Percentiles rank a stretch among this genome's conserved stretches.
Evolutionary conservation across 2,797 vertebrate species (phyloP).

Genomic region (Sebastes wilsoni): DNA sequence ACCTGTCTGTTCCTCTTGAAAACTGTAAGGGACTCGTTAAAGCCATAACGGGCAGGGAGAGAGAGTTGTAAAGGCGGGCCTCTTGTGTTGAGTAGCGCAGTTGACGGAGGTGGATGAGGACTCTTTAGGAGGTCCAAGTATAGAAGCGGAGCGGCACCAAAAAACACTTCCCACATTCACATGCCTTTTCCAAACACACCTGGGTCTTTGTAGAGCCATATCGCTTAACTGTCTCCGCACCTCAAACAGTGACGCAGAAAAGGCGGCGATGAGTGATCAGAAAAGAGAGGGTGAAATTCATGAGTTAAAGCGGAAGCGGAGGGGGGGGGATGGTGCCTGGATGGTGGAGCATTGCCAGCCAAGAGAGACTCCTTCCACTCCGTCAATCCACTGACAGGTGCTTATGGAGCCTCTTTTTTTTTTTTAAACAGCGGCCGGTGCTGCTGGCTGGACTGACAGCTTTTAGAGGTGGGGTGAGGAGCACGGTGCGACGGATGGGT

Average conservation of each 20-base stretch:
- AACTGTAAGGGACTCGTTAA: slow-evolving; percentile 75
- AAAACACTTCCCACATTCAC: slow-evolving; percentile 38
- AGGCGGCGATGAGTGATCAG: background rate
- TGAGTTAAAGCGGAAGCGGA: slow-evolving; percentile 18
- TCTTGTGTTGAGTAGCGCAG: slow-evolving; percentile 65
- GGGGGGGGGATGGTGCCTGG: background rate
- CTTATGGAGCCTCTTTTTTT: slow-evolving; percentile 30
- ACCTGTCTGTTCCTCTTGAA: slow-evolving; percentile 75
- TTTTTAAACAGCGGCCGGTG: slow-evolving; percentile 38
- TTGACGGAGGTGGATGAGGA: slow-evolving; percentile 65
- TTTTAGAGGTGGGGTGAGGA: slow-evolving; percentile 46
- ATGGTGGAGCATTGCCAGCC: slow-evolving; percentile 35
- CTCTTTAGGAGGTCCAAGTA: slow-evolving; percentile 66
- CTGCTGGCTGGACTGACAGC: slow-evolving; percentile 58
- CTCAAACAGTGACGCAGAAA: background rate
- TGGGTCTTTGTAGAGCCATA: slow-evolving; percentile 64
- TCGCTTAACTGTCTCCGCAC: background rate
- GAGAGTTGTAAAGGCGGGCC: slow-evolving; percentile 61
- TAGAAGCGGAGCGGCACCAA: slow-evolving; percentile 44
- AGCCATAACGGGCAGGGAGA: slow-evolving; percentile 69
- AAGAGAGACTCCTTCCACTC: slow-evolving; percentile 63
- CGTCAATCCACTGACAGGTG: slow-evolving; percentile 74
- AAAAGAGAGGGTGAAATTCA: slow-evolving; percentile 20
- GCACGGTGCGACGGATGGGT: slow-evolving; percentile 24
- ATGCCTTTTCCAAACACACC: slow-evolving; percentile 64